Percentiles rank a stretch among this genome's conserved stretches.
Evolutionary conservation across 2,888 invertebrate species (phyloP).

Genomic region (Drosophila diplacantha): DNA sequence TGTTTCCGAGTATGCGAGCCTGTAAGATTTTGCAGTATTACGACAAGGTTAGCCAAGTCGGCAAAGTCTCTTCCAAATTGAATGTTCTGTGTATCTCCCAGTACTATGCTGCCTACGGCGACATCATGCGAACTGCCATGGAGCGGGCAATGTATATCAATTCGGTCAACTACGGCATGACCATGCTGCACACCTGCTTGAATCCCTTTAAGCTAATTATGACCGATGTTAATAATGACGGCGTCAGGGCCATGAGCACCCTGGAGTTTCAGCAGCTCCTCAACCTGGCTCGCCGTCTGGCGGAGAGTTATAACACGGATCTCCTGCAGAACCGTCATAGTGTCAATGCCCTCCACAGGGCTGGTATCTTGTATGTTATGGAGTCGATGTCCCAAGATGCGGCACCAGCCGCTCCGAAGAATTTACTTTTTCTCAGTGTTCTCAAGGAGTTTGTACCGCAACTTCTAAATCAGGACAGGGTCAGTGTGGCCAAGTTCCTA

Average conservation of each 20-base stretch:
- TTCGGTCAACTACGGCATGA: slow-evolving; percentile 52
- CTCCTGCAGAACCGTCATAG: slow-evolving; percentile 33
- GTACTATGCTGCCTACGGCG: slow-evolving; percentile 39
- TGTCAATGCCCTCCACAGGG: slow-evolving; percentile 42
- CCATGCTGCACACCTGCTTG: slow-evolving; percentile 52
- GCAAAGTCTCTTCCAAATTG: fast-evolving
- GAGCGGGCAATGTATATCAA: slow-evolving; percentile 42
- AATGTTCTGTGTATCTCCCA: not conserved
- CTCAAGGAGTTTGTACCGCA: slow-evolving; percentile 48
- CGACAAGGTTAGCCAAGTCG: slow-evolving; percentile 32
- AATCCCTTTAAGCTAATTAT: slow-evolving; percentile 28
- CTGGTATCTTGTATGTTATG: slow-evolving; percentile 48
- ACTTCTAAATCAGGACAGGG: slow-evolving; percentile 48
- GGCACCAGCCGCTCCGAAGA: slow-evolving; percentile 10
- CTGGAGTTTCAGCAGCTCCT: slow-evolving; percentile 33
- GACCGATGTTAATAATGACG: not conserved
- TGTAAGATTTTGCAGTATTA: slow-evolving; percentile 40
- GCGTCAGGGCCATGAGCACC: slow-evolving; percentile 1
- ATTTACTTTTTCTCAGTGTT: slow-evolving; percentile 41
- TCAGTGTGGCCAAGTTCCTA: slow-evolving; percentile 19
- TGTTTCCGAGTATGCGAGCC: slow-evolving; percentile 50
- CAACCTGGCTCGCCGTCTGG: slow-evolving; percentile 34
- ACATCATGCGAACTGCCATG: slow-evolving; percentile 45
- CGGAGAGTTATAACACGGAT: slow-evolving; percentile 24
- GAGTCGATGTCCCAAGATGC: not conserved